Conservation (phyloP, 2,113 vertebrate genomes). For the Cryptomyrus ogoouensis region DNA sequence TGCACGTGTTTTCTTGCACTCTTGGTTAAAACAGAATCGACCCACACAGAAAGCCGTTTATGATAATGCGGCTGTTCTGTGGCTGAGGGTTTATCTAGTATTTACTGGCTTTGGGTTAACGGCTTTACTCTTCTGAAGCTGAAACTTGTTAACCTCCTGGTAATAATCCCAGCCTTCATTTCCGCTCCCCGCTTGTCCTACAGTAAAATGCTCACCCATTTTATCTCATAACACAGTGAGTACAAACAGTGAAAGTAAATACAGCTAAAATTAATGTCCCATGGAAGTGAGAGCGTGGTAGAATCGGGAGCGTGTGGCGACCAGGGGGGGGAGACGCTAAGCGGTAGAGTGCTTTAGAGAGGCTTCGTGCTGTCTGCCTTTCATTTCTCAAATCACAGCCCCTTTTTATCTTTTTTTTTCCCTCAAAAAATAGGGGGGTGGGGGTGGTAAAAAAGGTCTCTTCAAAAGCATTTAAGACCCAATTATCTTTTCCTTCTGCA, state of each 20-base stretch:
- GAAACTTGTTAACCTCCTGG: not conserved
- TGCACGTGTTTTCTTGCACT: not conserved
- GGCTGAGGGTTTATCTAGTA: not conserved
- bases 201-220: not conserved
- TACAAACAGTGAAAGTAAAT: slow-evolving; percentile 10
- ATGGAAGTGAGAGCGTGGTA: not conserved
- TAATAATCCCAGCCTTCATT: not conserved
- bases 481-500: not conserved
- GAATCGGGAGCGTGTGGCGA: not conserved
- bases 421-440: not conserved
- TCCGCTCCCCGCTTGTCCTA: not conserved
- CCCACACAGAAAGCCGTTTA: not conserved
- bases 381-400: not conserved
- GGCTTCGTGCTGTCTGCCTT: not conserved
- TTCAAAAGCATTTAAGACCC: not conserved
- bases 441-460: not conserved
- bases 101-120: not conserved
- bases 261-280: slow-evolving; percentile 1
- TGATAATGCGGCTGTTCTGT: not conserved
- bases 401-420: not conserved
- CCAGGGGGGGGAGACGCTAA: no score
- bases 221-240: not conserved
- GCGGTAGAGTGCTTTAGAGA: not conserved
- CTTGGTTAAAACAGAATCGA: not conserved
- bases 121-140: not conserved